Percentiles rank a stretch among this genome's conserved stretches.
phyloP scores from a whole-genome alignment of 2,113 vertebrate species.

The Oncorhynchus clarkii region DNA sequence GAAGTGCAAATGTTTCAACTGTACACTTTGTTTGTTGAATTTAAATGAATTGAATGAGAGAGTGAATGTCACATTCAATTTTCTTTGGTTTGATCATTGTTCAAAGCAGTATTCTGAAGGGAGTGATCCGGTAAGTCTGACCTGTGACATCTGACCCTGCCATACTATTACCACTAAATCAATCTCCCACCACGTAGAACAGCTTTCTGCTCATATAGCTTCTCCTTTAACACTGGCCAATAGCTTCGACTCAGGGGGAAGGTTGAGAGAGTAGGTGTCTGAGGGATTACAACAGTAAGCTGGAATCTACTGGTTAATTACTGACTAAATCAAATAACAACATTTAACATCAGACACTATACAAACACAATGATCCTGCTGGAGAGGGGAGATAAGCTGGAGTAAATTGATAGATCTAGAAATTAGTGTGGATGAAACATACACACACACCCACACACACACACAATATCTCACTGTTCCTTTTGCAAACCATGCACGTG shows the following conservation, averaged over 20 bases:
- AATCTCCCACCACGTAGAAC: slow-evolving; percentile 48
- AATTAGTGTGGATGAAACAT: background rate
- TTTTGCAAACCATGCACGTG: background rate
- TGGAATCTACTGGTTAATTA: slow-evolving; percentile 41
- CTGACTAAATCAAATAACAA: slow-evolving; percentile 54
- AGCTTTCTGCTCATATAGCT: slow-evolving; percentile 41
- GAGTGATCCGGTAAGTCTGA: slow-evolving; percentile 44
- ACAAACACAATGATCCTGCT: slow-evolving; percentile 44
- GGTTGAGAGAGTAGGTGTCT: slow-evolving; percentile 30
- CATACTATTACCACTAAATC: slow-evolving; percentile 59
- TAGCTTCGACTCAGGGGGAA: slow-evolving; percentile 36
- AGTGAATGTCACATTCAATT: slow-evolving; percentile 27
- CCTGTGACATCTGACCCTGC: slow-evolving; percentile 40
- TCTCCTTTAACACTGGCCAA: slow-evolving; percentile 26
- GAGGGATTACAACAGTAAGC: slow-evolving; percentile 44
- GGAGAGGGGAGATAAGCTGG: slow-evolving; percentile 20
- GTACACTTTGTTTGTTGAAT: no score
- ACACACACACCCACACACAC: background rate
- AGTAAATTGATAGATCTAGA: no score
- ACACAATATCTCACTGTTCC: background rate
- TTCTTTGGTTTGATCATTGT: background rate
- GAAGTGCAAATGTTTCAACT: no score
- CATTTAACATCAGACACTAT: slow-evolving; percentile 42
- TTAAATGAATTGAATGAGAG: background rate
- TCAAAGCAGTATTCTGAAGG: slow-evolving; percentile 21